These are phyloP conservation scores for Drosophila yooni DNA, from an alignment of 2,888 invertebrate genomes.

Conservation along the genomic window DNA sequence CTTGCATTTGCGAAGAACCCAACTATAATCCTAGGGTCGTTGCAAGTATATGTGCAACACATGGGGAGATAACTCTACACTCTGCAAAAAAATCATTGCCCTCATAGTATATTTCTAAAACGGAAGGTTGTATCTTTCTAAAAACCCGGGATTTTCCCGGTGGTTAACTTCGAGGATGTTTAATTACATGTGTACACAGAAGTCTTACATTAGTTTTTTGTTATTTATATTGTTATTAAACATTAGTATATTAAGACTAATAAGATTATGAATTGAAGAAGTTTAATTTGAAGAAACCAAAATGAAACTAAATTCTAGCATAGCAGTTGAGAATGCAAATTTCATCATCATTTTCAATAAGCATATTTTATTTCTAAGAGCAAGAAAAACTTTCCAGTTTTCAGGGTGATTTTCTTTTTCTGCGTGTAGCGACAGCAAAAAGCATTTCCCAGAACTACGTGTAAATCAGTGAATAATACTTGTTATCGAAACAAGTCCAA, in stretches of 20 bases:
- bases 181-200: no score
- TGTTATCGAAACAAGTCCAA: slow-evolving; percentile 47
- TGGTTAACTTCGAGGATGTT: no score
- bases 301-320: neutral
- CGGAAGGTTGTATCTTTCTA: fast-evolving
- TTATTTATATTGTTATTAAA: neutral
- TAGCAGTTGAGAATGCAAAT: neutral
- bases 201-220: no score
- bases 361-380: no score
- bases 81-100: neutral
- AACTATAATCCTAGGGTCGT: neutral
- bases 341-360: no score
- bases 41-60: slow-evolving; percentile 3
- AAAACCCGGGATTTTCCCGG: neutral
- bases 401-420: neutral
- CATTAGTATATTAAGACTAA: neutral
- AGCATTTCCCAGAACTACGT: slow-evolving; percentile 39
- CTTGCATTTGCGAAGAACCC: neutral
- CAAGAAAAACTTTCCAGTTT: neutral
- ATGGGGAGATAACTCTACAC: slow-evolving; percentile 25
- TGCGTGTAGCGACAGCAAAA: slow-evolving; percentile 13
- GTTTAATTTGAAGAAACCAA: neutral
- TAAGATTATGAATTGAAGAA: neutral
- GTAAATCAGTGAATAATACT: slow-evolving; percentile 19
- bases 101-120: neutral